phyloP scores from a whole-genome alignment of 2,113 vertebrate species.

The Ploceus nigricollis region DNA sequence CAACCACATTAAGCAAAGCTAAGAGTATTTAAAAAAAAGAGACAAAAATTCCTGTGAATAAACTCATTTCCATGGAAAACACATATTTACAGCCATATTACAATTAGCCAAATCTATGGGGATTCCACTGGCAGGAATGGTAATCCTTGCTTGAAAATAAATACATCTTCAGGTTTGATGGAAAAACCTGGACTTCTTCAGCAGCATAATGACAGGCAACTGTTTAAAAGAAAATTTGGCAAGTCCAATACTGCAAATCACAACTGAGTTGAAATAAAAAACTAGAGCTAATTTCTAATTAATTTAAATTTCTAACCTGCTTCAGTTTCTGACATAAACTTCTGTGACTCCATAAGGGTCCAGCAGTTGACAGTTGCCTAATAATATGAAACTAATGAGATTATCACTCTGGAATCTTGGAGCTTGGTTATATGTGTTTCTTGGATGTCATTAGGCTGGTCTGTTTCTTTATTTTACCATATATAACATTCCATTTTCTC shows the following conservation, averaged over 20 bases:
- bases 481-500: constrained; percentile 24
- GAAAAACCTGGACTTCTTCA: constrained; percentile 32
- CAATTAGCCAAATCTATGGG: constrained; percentile 11
- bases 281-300: not conserved
- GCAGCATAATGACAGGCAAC: not conserved
- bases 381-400: not conserved
- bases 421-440: not conserved
- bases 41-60: not conserved
- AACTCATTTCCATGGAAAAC: constrained; percentile 33
- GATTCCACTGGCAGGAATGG: constrained; percentile 18
- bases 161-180: not conserved
- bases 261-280: not conserved
- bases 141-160: constrained; percentile 29
- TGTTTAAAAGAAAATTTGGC: not conserved
- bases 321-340: not conserved
- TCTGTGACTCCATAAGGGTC: not conserved
- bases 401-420: constrained; percentile 27
- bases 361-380: not conserved
- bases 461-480: constrained; percentile 32
- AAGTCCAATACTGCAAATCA: not conserved
- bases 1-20: not conserved
- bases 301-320: not conserved
- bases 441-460: not conserved
- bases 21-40: not conserved
- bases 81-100: not conserved